Conservation (phyloP, 2,888 invertebrate genomes). For the Trachelus stipa region DNA sequence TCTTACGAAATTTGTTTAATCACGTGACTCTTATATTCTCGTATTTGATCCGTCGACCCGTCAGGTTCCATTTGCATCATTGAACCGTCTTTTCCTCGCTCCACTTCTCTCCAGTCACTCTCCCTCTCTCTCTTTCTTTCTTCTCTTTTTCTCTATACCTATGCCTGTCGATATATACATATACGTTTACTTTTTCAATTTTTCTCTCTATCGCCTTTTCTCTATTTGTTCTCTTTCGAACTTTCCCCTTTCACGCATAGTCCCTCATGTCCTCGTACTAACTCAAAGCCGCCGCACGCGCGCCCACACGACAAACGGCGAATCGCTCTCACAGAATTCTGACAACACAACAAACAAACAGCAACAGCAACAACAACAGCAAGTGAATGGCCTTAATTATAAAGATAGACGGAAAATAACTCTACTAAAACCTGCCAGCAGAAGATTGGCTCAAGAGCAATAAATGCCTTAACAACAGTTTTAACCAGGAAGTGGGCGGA, state of each 20-base stretch:
- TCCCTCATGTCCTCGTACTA: conserved; percentile 22
- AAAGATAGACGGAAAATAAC: background rate
- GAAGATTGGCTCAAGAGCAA: too few species aligned
- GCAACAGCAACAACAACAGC: too few species aligned
- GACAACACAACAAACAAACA: conserved; percentile 18
- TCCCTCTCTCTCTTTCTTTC: background rate
- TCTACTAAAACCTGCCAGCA: too few species aligned
- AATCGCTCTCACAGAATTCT: conserved; percentile 20
- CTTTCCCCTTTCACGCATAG: background rate
- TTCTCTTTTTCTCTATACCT: background rate
- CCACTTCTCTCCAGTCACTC: background rate
- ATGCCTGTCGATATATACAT: conserved; percentile 8
- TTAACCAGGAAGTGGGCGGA: too few species aligned
- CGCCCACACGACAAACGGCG: conserved; percentile 58
- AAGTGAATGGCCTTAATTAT: conserved; percentile 11
- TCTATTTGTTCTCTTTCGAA: background rate
- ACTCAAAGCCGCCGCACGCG: conserved; percentile 57
- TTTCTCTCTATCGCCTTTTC: conserved; percentile 4
- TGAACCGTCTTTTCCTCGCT: too few species aligned
- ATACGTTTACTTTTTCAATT: conserved; percentile 1
- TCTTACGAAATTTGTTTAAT: too few species aligned
- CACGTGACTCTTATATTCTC: too few species aligned
- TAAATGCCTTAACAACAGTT: too few species aligned
- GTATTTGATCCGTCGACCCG: too few species aligned
- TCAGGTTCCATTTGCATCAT: too few species aligned